These are phyloP conservation scores for Bovichtus diacanthus DNA, from an alignment of 2,797 vertebrate species.

Conservation along the genomic window DNA sequence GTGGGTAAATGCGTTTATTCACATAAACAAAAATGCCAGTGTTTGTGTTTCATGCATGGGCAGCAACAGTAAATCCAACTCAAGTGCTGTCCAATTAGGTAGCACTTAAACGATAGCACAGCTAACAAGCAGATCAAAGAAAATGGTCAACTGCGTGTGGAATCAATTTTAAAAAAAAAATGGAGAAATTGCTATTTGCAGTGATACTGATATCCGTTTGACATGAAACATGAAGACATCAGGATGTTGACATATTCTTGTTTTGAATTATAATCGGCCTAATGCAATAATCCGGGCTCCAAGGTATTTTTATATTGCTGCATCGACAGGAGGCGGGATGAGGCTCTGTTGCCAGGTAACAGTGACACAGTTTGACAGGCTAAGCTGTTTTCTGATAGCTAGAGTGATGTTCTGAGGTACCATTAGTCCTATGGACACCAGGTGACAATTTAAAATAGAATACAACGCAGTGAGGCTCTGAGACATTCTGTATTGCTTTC, in stretches of 20 bases:
- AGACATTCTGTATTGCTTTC: no score
- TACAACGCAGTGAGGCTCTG: no score
- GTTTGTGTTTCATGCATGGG: not conserved
- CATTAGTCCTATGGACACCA: slow-evolving; percentile 20
- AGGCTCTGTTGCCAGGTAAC: slow-evolving; percentile 66
- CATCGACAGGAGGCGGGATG: not conserved
- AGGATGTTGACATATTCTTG: not conserved
- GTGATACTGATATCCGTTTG: not conserved
- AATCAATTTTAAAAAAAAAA: slow-evolving; percentile 4
- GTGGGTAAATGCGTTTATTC: not conserved
- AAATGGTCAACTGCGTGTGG: not conserved
- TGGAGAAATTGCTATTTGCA: not conserved
- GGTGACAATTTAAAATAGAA: no score
- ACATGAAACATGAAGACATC: not conserved
- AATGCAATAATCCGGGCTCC: not conserved
- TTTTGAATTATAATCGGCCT: not conserved
- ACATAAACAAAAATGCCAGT: not conserved
- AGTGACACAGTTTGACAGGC: slow-evolving; percentile 15
- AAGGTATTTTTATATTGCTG: not conserved
- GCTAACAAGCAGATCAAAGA: slow-evolving; percentile 14
- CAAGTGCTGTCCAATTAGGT: slow-evolving; percentile 10
- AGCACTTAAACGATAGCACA: not conserved
- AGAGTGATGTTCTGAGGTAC: slow-evolving; percentile 20
- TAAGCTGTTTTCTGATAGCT: slow-evolving; percentile 16
- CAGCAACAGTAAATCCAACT: not conserved